Percentiles rank a stretch among this genome's conserved stretches.
Evolutionary conservation across 2,113 vertebrate species (phyloP).

Genomic region (Chaenocephalus aceratus): DNA sequence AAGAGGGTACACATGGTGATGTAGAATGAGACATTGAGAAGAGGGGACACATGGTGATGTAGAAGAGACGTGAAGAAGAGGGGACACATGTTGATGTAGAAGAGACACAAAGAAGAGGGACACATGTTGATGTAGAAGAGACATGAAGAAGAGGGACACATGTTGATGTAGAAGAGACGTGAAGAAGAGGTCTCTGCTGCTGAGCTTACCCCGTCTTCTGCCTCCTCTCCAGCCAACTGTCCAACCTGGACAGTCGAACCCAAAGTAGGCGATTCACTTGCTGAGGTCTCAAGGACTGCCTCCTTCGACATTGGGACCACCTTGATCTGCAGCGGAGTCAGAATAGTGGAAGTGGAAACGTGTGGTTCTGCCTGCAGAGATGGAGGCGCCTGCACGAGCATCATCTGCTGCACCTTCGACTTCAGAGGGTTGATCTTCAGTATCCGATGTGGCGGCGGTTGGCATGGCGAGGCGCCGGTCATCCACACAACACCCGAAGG

Average conservation of each 20-base stretch:
- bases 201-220: conserved; percentile 77
- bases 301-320: conserved; percentile 83
- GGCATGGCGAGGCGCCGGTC: conserved; percentile 82
- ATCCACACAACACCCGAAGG: conserved; percentile 13
- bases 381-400: conserved; percentile 79
- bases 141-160: too few relatives aligned
- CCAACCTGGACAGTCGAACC: conserved; percentile 73
- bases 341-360: conserved; percentile 46
- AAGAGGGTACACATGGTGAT: too few relatives aligned
- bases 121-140: too few relatives aligned
- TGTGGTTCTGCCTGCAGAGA: conserved; percentile 85
- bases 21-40: too few relatives aligned
- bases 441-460: conserved; percentile 89
- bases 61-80: too few relatives aligned
- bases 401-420: conserved; percentile 84
- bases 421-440: conserved; percentile 86
- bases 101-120: too few relatives aligned
- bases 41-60: too few relatives aligned
- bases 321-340: conserved; percentile 77
- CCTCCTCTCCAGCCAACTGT: conserved; percentile 57
- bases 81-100: too few relatives aligned
- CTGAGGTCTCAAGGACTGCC: conserved; percentile 69
- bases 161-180: too few relatives aligned
- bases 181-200: too few relatives aligned
- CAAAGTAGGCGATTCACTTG: conserved; percentile 62